Conservation (phyloP, 2,888 invertebrate genomes). For the Drosophila anceps region DNA sequence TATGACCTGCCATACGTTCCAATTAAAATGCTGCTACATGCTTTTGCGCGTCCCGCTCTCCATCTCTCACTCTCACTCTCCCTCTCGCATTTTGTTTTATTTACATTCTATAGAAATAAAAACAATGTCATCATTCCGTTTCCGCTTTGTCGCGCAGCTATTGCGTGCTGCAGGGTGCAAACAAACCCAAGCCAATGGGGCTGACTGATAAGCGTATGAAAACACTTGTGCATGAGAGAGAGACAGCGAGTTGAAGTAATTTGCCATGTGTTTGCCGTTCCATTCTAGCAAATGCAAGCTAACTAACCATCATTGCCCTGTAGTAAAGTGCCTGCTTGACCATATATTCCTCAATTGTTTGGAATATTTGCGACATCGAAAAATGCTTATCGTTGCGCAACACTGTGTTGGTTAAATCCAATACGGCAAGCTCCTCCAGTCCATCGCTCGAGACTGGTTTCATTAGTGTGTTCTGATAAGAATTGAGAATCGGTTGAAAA, state of each 20-base stretch:
- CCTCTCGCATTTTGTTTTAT: background rate
- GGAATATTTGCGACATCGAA: constrained; percentile 87
- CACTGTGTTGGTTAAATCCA: constrained; percentile 89
- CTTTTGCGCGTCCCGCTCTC: background rate
- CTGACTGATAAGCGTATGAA: constrained; percentile 10
- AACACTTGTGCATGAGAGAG: background rate
- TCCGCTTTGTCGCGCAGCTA: constrained; percentile 18
- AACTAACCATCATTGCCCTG: constrained; percentile 88
- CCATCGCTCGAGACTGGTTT: constrained; percentile 80
- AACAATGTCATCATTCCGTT: constrained; percentile 18
- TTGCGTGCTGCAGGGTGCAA: constrained; percentile 6
- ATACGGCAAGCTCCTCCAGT: constrained; percentile 87
- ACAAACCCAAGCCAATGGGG: background rate
- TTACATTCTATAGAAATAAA: background rate
- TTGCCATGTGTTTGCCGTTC: background rate
- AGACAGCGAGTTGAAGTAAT: background rate
- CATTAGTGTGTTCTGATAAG: constrained; percentile 58
- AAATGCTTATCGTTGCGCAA: constrained; percentile 87
- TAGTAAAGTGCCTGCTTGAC: constrained; percentile 89
- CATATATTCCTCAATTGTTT: constrained; percentile 88
- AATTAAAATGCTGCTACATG: constrained; percentile 16
- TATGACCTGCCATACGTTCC: constrained; percentile 33
- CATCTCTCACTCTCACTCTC: background rate
- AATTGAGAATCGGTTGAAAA: background rate
- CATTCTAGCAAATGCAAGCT: background rate